A percentile compares a stretch with the other conserved stretches of the same genome.
Conservation (phyloP, 2,888 invertebrate genomes). For the Phengaris alcon region DNA sequence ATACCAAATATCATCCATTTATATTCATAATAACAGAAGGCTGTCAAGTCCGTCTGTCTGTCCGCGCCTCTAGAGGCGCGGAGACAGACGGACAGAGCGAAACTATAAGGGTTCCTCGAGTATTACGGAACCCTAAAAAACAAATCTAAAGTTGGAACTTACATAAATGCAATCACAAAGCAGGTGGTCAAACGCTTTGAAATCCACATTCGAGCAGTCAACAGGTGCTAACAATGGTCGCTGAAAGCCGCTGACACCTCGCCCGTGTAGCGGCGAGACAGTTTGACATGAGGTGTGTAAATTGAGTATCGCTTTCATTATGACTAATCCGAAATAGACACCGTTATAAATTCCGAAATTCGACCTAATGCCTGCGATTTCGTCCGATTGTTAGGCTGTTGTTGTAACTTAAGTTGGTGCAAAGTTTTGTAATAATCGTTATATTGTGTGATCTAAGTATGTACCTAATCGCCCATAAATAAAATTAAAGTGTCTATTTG, state of each 20-base stretch:
- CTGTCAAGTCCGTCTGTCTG: too few species aligned
- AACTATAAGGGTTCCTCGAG: too few species aligned
- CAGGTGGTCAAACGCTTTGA: constrained; percentile 51
- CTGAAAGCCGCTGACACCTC: constrained; percentile 51
- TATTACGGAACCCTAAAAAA: too few species aligned
- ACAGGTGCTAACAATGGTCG: constrained; percentile 54
- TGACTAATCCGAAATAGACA: constrained; percentile 17
- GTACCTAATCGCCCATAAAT: too few species aligned
- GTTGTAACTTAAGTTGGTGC: neutral
- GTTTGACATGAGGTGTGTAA: constrained; percentile 37
- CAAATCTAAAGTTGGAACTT: neutral
- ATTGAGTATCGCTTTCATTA: constrained; percentile 16
- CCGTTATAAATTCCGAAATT: neutral
- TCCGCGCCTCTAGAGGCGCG: too few species aligned
- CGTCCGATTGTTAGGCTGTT: neutral
- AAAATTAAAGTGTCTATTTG: too few species aligned
- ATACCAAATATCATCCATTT: too few species aligned
- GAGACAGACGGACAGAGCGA: too few species aligned
- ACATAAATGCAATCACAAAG: constrained; percentile 42
- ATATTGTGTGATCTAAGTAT: too few species aligned
- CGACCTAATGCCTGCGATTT: neutral
- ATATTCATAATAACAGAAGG: too few species aligned
- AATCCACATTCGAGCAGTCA: constrained; percentile 45
- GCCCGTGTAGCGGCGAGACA: constrained; percentile 26
- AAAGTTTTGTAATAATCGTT: neutral